These are phyloP conservation scores for Drosophila melanica DNA, from an alignment of 1,140 invertebrate genomes.

Conservation along the genomic window DNA sequence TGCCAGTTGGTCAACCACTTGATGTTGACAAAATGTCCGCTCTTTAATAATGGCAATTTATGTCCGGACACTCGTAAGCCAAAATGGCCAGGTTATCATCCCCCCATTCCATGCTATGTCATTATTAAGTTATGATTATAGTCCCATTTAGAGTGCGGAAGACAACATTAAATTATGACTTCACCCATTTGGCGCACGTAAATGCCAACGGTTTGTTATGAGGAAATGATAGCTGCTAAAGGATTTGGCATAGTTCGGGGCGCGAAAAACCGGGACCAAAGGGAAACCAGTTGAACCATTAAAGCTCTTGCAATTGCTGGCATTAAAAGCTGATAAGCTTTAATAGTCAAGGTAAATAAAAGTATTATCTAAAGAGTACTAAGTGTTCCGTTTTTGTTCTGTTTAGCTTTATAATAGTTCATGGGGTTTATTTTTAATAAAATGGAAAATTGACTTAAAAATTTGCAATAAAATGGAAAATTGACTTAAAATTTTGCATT, in stretches of 20 bases:
- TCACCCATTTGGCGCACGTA: constrained; percentile 57
- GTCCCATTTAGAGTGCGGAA: not conserved
- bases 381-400: not conserved
- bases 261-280: constrained; percentile 1
- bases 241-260: constrained; percentile 41
- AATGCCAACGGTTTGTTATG: constrained; percentile 52
- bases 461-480: not conserved
- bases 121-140: constrained; percentile 17
- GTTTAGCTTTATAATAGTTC: not conserved
- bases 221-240: constrained; percentile 48
- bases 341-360: not conserved
- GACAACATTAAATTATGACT: constrained; percentile 67
- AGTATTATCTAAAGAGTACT: constrained; percentile 10
- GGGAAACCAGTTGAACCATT: constrained; percentile 14
- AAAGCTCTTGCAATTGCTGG: constrained; percentile 11
- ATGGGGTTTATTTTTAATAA: not conserved
- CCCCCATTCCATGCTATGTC: not conserved
- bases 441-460: too few relatives aligned
- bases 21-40: constrained; percentile 36
- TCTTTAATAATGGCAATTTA: constrained; percentile 56
- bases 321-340: constrained; percentile 24
- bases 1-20: constrained; percentile 30
- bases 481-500: too few relatives aligned
- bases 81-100: constrained; percentile 38
- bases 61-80: constrained; percentile 39